Conservation (phyloP, 2,888 invertebrate species). For the Acrobasis repandana region DNA sequence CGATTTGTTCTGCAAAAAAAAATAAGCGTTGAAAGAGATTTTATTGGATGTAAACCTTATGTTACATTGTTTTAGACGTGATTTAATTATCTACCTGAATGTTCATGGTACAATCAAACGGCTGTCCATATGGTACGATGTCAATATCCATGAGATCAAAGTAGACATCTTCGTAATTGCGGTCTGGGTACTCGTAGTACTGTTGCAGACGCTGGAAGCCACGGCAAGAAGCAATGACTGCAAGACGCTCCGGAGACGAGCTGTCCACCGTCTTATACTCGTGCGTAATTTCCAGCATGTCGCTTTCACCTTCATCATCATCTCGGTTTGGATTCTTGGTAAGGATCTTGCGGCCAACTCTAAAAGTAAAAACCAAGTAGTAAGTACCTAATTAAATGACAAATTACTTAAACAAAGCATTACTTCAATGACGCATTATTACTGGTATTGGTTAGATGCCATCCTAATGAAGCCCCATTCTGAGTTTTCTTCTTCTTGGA, state of each 20-base stretch:
- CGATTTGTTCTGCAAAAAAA: slow-evolving; percentile 79
- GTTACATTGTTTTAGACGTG: not conserved
- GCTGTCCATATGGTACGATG: slow-evolving; percentile 85
- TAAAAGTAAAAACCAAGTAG: slow-evolving; percentile 45
- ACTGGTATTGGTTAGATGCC: slow-evolving; percentile 86
- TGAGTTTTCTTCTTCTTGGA: slow-evolving; percentile 86
- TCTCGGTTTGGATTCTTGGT: slow-evolving; percentile 85
- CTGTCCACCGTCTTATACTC: slow-evolving; percentile 86
- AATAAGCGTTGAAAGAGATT: not conserved
- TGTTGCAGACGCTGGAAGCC: slow-evolving; percentile 84
- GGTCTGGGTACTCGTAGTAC: slow-evolving; percentile 83
- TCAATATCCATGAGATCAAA: slow-evolving; percentile 87
- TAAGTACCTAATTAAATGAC: not conserved
- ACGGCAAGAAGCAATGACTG: slow-evolving; percentile 86
- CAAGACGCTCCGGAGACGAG: slow-evolving; percentile 84
- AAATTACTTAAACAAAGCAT: not conserved
- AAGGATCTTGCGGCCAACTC: slow-evolving; percentile 86
- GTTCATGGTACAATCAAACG: slow-evolving; percentile 86
- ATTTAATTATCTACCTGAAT: slow-evolving; percentile 70
- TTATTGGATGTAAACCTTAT: not conserved
- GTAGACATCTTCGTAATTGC: slow-evolving; percentile 84
- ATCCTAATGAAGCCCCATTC: slow-evolving; percentile 87
- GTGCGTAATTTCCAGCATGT: slow-evolving; percentile 85
- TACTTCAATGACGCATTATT: slow-evolving; percentile 46
- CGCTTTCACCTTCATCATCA: slow-evolving; percentile 85